Base-by-base conservation (phyloP, 64 coral and sea anemone genomes). In the Cladopsammia gracilis region DNA sequence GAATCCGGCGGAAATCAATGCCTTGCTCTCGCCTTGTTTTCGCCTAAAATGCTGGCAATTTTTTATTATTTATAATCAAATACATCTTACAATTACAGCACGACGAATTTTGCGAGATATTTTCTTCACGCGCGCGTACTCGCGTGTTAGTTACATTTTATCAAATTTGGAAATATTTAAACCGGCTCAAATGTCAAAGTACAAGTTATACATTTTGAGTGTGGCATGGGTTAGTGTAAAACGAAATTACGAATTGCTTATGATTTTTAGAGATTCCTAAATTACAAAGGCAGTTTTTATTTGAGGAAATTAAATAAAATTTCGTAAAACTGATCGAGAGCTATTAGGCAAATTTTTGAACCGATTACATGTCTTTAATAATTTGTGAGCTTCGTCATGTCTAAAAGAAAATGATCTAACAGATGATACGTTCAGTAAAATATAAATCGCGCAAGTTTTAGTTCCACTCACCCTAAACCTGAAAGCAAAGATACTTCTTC, bases 401-500 rank as follows among this genome's bases (percentile, higher is more conserved):
- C 0, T 3, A 26, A 56, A 45, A 43, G 70, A 75, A 75, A 49
- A 7, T 75, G 44, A 75, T 75, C 45, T 75, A 19, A 75, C 44
- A 46, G 1, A 56, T 12, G 7, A 56, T 56, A 56, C 4, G 53
- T 56, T 10, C 53, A 56, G 12, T 56, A 56, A 56, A 12, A 56
- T 12, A 56, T 56, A 7, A 56, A 56, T 56, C 53, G 53, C 7
- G 12, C 7, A 56, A 75, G 5, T 4, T 47, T 75, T 49, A 34
- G 34, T 34, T 34, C 34, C 15, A 64, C 78, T 64, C 7, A 84
- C 80, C 80, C 45, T 6, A 84, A 84, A 11, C 80, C 80, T 50
- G 80, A 68, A 3, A 84, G 46, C 20, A 84, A 24, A 62, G 80
- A 84, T 0, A 84, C 60, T 47, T 84, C 80, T 84, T 84, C 80